Conservation (phyloP, 2,888 invertebrate species). For the Neoaliturus tenellus region DNA sequence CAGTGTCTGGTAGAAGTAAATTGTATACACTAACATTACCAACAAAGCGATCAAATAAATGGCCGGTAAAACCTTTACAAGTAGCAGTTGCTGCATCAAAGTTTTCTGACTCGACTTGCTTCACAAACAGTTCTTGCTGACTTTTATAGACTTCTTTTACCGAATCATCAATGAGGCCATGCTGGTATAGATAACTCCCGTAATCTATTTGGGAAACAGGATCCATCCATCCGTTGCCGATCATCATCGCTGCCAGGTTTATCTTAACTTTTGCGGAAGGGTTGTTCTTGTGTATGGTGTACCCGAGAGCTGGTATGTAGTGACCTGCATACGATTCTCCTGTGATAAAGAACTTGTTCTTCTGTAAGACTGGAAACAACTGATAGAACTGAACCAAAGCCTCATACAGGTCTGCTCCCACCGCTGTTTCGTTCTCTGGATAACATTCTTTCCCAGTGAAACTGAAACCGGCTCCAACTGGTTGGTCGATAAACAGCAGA, state of each 20-base stretch:
- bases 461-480: conserved; percentile 94
- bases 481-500: conserved; percentile 93
- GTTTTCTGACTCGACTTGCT: conserved; percentile 79
- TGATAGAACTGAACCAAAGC: conserved; percentile 89
- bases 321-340: conserved; percentile 94
- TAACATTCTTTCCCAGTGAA: conserved; percentile 80
- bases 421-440: conserved; percentile 81
- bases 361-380: conserved; percentile 84
- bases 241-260: conserved; percentile 83
- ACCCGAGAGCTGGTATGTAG: conserved; percentile 85
- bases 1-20: neutral
- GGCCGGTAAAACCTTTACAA: neutral
- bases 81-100: conserved; percentile 77
- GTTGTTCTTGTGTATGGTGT: conserved; percentile 82
- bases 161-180: conserved; percentile 76
- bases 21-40: conserved; percentile 22
- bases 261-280: conserved; percentile 78
- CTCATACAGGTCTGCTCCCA: conserved; percentile 86
- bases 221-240: conserved; percentile 89
- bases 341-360: conserved; percentile 88
- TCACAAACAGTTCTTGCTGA: conserved; percentile 64
- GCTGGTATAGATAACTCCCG: conserved; percentile 86
- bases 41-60: neutral
- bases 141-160: conserved; percentile 19
- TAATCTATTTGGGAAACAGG: conserved; percentile 86